A percentile compares a stretch with the other conserved stretches of the same genome.
phyloP scores from a whole-genome alignment of 2,888 invertebrate species.

The Carabus problematicus region DNA sequence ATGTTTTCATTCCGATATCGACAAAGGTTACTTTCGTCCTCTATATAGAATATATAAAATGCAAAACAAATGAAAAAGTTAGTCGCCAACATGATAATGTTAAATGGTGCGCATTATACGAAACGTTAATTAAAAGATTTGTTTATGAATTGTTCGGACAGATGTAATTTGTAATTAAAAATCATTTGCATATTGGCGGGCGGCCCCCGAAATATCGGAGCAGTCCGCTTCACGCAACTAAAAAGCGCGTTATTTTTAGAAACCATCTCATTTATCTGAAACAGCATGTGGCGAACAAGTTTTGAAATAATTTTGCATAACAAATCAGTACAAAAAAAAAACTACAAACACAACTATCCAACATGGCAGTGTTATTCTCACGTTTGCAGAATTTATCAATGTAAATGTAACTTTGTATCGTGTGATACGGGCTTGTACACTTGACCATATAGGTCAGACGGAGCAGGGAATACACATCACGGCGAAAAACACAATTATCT shows the following conservation, averaged over 20 bases:
- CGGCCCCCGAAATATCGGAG: not conserved
- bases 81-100: constrained; percentile 1
- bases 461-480: constrained; percentile 2
- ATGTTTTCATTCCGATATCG: not conserved
- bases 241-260: constrained; percentile 24
- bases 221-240: constrained; percentile 8
- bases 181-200: constrained; percentile 20
- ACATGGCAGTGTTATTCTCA: constrained; percentile 18
- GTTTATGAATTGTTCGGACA: constrained; percentile 21
- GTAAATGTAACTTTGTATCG: constrained; percentile 29
- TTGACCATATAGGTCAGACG: constrained; percentile 14
- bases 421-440: not conserved
- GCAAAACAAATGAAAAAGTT: not conserved
- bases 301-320: constrained; percentile 33
- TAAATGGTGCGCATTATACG: constrained; percentile 5
- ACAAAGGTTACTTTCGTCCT: not conserved
- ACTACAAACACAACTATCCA: constrained; percentile 18
- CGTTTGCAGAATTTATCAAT: constrained; percentile 29
- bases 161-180: constrained; percentile 28
- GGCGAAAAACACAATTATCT: constrained; percentile 26
- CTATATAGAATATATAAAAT: not conserved
- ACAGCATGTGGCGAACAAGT: constrained; percentile 29
- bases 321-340: constrained; percentile 29
- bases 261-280: constrained; percentile 32
- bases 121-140: constrained; percentile 13